Evolutionary conservation across 2,113 vertebrate genomes (phyloP), one percentile per base, ranked within the genome.

Genomic region (Pimephales promelas): DNA sequence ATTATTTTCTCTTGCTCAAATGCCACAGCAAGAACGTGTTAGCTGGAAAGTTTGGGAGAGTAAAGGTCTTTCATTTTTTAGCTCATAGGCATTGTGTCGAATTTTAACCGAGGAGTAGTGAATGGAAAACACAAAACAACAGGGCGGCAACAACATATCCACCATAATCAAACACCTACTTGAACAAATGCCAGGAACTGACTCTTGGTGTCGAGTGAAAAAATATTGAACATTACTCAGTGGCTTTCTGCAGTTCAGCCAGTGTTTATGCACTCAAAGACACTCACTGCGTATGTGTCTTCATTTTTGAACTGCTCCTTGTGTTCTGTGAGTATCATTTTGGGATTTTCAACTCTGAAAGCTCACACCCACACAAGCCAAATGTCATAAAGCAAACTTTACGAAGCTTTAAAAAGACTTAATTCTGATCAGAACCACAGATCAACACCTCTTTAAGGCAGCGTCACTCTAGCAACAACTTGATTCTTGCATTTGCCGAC

Each of bases 221-320:
- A 83, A 80, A 61, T 76, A 47, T 47, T 40, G 62, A 83, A 66
- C 62, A 56, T 79, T 82, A 10, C 49, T 79, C 72, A 56, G 34
- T 79, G 36, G 34, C 36, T 28, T 45, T 57, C 26, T 34, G 18
- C 71, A 34, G 84, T 61, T 71, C 43, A 34, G 81, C 28, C 81
- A 64, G 68, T 78, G 81, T 81, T 88, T 76, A 84, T 81, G 62
- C 52, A 43, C 54, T 84, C 57, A 56, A 5, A 56, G 43, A 28
- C 72, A 76, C 79, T 71, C 59, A 40, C 73, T 85, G 72, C 22
- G 31, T 82, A 34, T 75, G 71, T 82, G 71, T 82, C 79, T 85
- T 85, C 54, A 64, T 82, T 54, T 49, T 56, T 9, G 47, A 79
- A 56, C 64, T 68, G 34, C 56, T 83, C 24, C 57, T 83, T 59